Evolutionary conservation across 2,113 vertebrate species (phyloP), one percentile per base, ranked within the genome.

Genomic region (Pyrgilauda ruficollis): DNA sequence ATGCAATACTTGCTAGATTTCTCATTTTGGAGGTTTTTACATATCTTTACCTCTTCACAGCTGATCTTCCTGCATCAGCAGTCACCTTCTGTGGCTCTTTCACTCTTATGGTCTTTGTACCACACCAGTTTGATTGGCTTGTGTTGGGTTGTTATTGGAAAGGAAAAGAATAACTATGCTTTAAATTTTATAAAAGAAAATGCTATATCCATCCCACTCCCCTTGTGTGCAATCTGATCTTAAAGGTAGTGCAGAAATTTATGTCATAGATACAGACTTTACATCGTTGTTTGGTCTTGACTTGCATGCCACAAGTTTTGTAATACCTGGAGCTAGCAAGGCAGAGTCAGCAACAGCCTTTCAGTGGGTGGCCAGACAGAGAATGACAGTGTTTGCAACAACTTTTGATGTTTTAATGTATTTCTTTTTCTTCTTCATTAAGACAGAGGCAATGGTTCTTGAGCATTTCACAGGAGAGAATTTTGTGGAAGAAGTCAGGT

Each of bases 371-470:
- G 39, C 43, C 52, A 74, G 41, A 35, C 64, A 55, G 59, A 59
- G 75, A 66, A 66, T 15, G 20, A 33, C 20, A 81, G 39, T 21
- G 31, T 70, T 93, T 72, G 41, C 77, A 80, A 64, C 15, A 61
- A 2, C 28, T 74, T 76, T 35, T 52, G 46, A 70, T 67, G 43
- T 43, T 92, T 88, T 41, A 15, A 80, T 81, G 2, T 70, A n/a
- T 74, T 82, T 95, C 11, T 33, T 93, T 88, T 94, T 61, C 50
- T 91, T 87, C 26, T 28, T 41, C 47, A 13, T 56, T 56, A 80
- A 23, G 79, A 78, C 33, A 63, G 85, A 88, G 49, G 13, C 10
- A 23, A 66, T 61, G 68, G 31, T 47, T 92, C 37, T 72, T 44
- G 64, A 88, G 75, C 82, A 10, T 90, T 90, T 90, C 52, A 47